Evolutionary conservation across 2,113 vertebrate species (phyloP).

Genomic region (Crocuta crocuta): DNA sequence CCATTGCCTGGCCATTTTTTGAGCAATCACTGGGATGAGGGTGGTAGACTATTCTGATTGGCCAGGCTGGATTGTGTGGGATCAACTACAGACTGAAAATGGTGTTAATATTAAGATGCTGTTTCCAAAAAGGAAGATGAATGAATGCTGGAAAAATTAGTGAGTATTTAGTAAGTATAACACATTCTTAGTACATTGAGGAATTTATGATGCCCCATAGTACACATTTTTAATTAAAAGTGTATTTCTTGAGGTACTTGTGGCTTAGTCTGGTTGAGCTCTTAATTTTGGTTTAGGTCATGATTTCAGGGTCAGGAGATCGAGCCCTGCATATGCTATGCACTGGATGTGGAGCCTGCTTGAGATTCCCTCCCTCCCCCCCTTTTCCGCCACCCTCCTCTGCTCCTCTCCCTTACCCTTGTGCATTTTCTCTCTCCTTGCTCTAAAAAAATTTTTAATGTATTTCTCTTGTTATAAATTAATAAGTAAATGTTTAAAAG

Average conservation of each 20-base stretch:
- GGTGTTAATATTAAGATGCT: background rate
- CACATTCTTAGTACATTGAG: background rate
- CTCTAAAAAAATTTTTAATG: too few species aligned
- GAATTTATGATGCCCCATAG: background rate
- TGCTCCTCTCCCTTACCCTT: too few species aligned
- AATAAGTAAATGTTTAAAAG: background rate
- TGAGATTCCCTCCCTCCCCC: background rate
- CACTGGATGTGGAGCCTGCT: background rate
- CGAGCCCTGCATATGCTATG: background rate
- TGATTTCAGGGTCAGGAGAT: background rate
- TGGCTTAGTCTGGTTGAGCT: background rate
- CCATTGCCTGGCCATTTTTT: background rate
- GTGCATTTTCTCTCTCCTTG: background rate
- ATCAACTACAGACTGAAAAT: background rate
- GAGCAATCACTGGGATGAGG: background rate
- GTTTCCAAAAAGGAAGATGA: background rate
- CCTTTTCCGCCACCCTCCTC: background rate
- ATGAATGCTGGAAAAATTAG: conserved; percentile 2
- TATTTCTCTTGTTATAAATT: conserved; percentile 38
- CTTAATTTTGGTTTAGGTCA: background rate
- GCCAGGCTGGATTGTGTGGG: background rate
- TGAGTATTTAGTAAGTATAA: conserved; percentile 5
- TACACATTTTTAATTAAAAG: background rate
- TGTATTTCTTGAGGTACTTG: background rate
- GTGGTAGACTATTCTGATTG: background rate